Evolutionary conservation across 2,888 invertebrate species (phyloP), one percentile per base, ranked within the genome.

Genomic region (Pocota personata): DNA sequence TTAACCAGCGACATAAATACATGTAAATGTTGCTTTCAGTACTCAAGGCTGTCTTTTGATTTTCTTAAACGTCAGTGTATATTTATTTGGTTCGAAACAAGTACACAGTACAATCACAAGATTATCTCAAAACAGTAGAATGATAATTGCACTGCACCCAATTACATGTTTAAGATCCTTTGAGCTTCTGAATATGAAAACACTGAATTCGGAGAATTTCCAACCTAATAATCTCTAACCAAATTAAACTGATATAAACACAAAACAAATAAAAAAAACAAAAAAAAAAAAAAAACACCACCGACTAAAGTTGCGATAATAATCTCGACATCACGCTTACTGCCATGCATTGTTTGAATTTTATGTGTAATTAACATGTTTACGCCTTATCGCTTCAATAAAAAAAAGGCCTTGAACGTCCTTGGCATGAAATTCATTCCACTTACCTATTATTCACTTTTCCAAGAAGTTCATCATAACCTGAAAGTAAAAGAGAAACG

Each of bases 291-390:
- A 35, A 3, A 3, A 55, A 55, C 27, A 16, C 30, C 16, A 30
- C 3, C 30, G 5, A 6, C 2, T 24, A 14, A n/a, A 12, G 58
- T 24, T 60, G 16, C 52, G 30, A 52, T 55, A 46, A 57, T 46
- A 32, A 69, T 30, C 37, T 67, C 30, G 8, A 40, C 14, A 32
- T 40, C 77, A 67, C 60, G 48, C 50, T 67, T 30, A 76, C 37
- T 67, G 50, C 40, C 78, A 16, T 78, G 43, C 48, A 32, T 43
- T 40, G 35, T 69, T 64, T 76, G 30, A 69, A 60, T 73, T 78
- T 50, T 32, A 40, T 71, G 37, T 32, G 40, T 24, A 78, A 83
- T 78, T 83, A 72, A 58, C 77, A 67, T 67, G 60, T 67, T 79
- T 50, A 40, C 58, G 58, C 16, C 43, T 72, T 58, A 71, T 58